phyloP scores from a whole-genome alignment of 2,888 invertebrate species.

The Drosophila vallismaia region DNA sequence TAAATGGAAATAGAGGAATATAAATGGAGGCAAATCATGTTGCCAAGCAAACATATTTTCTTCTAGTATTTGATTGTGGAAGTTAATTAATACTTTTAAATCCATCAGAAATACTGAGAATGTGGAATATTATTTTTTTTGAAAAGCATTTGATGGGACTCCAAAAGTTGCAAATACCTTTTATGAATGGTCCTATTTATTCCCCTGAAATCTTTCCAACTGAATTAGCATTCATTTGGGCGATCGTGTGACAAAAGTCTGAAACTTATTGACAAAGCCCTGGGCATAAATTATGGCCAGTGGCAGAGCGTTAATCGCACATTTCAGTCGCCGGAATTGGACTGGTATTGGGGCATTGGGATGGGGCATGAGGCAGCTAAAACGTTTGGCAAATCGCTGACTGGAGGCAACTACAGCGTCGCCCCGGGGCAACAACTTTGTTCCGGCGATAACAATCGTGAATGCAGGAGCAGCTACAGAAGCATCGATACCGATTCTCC shows the following conservation, averaged over 20 bases:
- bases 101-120: neutral
- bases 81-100: neutral
- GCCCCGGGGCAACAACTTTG: conserved; percentile 55
- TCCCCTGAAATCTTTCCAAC: neutral
- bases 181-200: neutral
- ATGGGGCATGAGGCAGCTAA: conserved; percentile 18
- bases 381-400: conserved; percentile 56
- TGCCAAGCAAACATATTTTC: too few species aligned
- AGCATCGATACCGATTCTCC: conserved; percentile 31
- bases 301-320: conserved; percentile 73
- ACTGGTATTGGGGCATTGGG: conserved; percentile 7
- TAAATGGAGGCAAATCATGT: neutral
- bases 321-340: conserved; percentile 60
- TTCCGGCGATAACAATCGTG: conserved; percentile 76
- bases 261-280: conserved; percentile 62
- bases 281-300: conserved; percentile 72
- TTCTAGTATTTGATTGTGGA: neutral
- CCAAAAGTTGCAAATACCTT: too few species aligned
- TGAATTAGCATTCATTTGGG: conserved; percentile 59
- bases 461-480: conserved; percentile 60
- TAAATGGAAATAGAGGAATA: conserved; percentile 35
- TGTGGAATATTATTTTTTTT: neutral
- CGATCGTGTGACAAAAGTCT: conserved; percentile 66
- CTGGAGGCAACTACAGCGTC: conserved; percentile 21
- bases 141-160: too few species aligned